Percentiles rank a stretch among this genome's conserved stretches.
Evolutionary conservation across 2,797 vertebrate genomes (phyloP).

Genomic region (Gallinago stenura): DNA sequence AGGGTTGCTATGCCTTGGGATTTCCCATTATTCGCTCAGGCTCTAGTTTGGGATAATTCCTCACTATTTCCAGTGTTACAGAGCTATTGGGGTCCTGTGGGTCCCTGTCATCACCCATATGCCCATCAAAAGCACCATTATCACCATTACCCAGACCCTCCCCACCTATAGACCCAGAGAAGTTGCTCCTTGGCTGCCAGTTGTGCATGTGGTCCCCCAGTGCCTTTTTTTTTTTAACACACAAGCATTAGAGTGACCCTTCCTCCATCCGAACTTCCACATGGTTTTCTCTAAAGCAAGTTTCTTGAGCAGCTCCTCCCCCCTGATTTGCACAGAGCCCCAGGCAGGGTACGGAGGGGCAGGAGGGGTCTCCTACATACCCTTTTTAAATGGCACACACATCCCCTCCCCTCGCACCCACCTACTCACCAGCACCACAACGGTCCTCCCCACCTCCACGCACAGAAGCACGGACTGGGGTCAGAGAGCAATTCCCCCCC

Average conservation of each 20-base stretch:
- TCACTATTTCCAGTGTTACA: not conserved
- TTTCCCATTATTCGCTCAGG: not conserved
- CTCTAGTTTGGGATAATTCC: not conserved
- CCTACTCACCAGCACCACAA: not conserved
- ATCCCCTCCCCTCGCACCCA: not conserved
- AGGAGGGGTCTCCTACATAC: not conserved
- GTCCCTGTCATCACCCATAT: not conserved
- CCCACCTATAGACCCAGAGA: not conserved
- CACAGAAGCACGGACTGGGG: not conserved
- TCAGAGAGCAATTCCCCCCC: fast-evolving
- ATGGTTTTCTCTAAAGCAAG: not conserved
- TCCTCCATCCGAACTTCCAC: not conserved
- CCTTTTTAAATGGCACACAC: fast-evolving
- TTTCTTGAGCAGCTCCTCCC: not conserved
- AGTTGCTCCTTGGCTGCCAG: not conserved
- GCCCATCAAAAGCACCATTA: not conserved
- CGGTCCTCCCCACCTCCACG: fast-evolving
- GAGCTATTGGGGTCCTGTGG: fast-evolving
- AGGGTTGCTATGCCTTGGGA: not conserved
- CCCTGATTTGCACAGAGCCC: not conserved
- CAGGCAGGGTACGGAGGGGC: fast-evolving
- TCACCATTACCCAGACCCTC: not conserved
- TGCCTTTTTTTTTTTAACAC: not conserved
- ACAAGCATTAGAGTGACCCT: not conserved
- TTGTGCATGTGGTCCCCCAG: fast-evolving